Percentiles rank a stretch among this genome's conserved stretches.
Conservation (phyloP, 1,140 invertebrate species). For the Delia radicum region DNA sequence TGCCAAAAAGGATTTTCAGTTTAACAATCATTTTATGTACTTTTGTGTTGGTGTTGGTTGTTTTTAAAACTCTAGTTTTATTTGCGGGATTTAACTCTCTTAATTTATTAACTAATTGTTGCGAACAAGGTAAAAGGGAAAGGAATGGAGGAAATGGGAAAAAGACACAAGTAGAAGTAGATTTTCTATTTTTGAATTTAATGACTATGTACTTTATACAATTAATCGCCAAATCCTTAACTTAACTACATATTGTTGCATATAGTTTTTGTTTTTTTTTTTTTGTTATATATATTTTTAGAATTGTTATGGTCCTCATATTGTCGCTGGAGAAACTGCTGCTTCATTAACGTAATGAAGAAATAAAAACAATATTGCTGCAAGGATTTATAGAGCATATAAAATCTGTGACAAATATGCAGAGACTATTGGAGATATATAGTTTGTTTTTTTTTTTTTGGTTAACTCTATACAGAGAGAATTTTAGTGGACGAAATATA, state of each 20-base stretch:
- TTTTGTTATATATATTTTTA: background rate
- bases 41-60: background rate
- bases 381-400: background rate
- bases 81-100: background rate
- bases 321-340: background rate
- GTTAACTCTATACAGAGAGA: too few species aligned
- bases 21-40: background rate
- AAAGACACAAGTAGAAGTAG: too few species aligned
- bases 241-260: background rate
- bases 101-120: background rate
- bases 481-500: too few species aligned
- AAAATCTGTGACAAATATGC: too few species aligned
- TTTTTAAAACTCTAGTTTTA: background rate
- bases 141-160: too few species aligned
- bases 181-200: too few species aligned
- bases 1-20: background rate
- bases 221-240: background rate
- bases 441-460: too few species aligned
- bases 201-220: too few species aligned
- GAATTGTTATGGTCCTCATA: background rate
- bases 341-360: slow-evolving; percentile 19
- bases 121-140: background rate
- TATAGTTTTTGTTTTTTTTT: background rate
- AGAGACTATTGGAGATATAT: too few species aligned
- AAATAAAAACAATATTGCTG: background rate